Conservation (phyloP, 2,888 invertebrate species). For the Calameuta pallipes region DNA sequence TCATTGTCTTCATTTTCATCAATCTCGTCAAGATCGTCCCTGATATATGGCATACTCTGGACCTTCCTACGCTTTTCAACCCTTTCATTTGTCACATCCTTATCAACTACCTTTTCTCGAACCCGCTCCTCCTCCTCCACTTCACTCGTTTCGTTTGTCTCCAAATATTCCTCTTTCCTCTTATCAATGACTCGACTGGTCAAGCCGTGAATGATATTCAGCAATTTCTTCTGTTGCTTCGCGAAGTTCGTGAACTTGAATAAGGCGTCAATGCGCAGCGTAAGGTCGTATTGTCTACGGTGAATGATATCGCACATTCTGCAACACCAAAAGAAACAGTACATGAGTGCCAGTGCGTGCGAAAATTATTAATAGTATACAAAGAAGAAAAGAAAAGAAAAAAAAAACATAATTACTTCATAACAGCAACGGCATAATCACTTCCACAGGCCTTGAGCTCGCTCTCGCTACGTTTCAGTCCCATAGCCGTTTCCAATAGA, state of each 20-base stretch:
- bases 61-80: not conserved
- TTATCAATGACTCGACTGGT: constrained; percentile 64
- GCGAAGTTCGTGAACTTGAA: constrained; percentile 67
- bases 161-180: constrained; percentile 41
- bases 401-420: constrained; percentile 65
- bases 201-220: constrained; percentile 67
- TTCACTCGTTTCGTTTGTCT: constrained; percentile 25
- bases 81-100: constrained; percentile 22
- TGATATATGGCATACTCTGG: constrained; percentile 52
- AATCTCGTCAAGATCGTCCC: constrained; percentile 68
- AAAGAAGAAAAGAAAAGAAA: constrained; percentile 3
- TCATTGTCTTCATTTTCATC: constrained; percentile 54
- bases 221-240: constrained; percentile 63
- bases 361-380: not conserved
- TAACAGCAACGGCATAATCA: constrained; percentile 70
- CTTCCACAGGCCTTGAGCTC: constrained; percentile 65
- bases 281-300: constrained; percentile 67
- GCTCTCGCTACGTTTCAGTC: constrained; percentile 63
- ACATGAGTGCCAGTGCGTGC: not conserved
- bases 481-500: constrained; percentile 71
- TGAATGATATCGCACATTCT: constrained; percentile 71
- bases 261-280: constrained; percentile 65
- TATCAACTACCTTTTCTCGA: constrained; percentile 40
- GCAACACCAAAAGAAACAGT: constrained; percentile 11
- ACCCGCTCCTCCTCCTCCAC: constrained; percentile 61